Evolutionary conservation across 2,113 vertebrate genomes (phyloP), one percentile per base, ranked within the genome.

Genomic region (Oreochromis niloticus): DNA sequence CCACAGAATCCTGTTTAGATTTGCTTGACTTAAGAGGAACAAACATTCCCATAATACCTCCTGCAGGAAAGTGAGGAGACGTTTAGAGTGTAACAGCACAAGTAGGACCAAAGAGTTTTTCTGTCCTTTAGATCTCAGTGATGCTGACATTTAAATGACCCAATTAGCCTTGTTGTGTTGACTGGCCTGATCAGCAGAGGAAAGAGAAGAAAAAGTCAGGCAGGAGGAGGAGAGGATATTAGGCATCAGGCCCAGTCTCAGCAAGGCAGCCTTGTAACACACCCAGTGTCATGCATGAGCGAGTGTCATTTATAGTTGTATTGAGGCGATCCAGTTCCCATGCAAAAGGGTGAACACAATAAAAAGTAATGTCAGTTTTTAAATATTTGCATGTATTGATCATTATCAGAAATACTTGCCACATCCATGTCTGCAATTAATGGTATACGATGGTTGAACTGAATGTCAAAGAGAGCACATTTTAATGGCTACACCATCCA

Each of bases 131-230:
- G 56, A 82, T 32, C 61, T 88, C 81, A 75, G 54, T 52, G 61
- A 86, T 71, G 79, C 86, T 90, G 88, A 92, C 91, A 89, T 92
- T 88, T 92, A 91, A 92, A 89, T 86, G 86, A 87, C 54, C 88
- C 83, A 71, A 66, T 89, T 92, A 87, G 84, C 82, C 82, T 82
- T 13, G 82, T 87, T 50, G 41, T 82, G 83, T 61, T 86, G 59
- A 66, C 86, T 66, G 85, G 85, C 30, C 61, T 27, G 78, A 55
- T 80, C 79, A 56, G 89, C 86, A 50, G 86, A 80, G 57, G 81
- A 56, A 57, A 41, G 54, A 36, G 66, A 56, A 56, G 43, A 27
- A 82, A 57, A 54, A 63, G 83, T 55, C 63, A 90, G 50, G 32
- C 8, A 56, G 27, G 46, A 79, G 61, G 78, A 80, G 87, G 54